A percentile compares a stretch with the other conserved stretches of the same genome.
These are phyloP conservation scores for Anthopleura sola DNA, from an alignment of 64 coral and sea anemone species.

Conservation along the genomic window DNA sequence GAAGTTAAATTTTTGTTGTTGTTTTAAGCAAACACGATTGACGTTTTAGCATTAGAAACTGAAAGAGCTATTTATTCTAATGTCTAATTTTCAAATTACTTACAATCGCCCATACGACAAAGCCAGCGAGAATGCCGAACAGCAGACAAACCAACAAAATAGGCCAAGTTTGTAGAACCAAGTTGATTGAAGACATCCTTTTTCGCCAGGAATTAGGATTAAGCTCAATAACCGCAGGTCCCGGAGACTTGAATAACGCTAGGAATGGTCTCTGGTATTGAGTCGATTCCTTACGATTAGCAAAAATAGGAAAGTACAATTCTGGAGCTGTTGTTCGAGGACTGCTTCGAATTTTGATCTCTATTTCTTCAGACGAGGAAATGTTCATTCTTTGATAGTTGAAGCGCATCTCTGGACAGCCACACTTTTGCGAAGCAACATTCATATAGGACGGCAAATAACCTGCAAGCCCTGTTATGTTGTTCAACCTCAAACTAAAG, in stretches of 20 bases:
- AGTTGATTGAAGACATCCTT: neutral
- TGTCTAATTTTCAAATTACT: neutral
- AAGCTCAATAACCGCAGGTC: neutral
- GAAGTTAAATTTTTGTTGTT: neutral
- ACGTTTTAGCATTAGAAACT: no score
- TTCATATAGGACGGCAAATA: neutral
- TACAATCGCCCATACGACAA: conserved; percentile 2
- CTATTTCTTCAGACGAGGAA: conserved; percentile 4
- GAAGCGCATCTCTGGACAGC: neutral
- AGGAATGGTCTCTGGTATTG: conserved; percentile 17
- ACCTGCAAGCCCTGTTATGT: neutral
- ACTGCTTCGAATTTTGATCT: conserved; percentile 8
- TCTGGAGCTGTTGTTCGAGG: neutral
- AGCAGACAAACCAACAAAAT: neutral
- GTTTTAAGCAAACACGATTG: no score
- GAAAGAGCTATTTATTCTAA: no score
- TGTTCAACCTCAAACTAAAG: neutral
- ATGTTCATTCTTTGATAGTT: neutral
- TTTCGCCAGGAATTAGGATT: neutral
- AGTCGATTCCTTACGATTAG: conserved; percentile 4
- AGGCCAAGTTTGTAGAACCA: neutral
- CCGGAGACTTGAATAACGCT: neutral
- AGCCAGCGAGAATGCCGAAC: neutral
- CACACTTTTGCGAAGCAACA: neutral
- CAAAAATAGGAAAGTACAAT: conserved; percentile 7